Evolutionary conservation across 2,113 vertebrate genomes (phyloP).

Genomic region (Misgurnus mizolepis): DNA sequence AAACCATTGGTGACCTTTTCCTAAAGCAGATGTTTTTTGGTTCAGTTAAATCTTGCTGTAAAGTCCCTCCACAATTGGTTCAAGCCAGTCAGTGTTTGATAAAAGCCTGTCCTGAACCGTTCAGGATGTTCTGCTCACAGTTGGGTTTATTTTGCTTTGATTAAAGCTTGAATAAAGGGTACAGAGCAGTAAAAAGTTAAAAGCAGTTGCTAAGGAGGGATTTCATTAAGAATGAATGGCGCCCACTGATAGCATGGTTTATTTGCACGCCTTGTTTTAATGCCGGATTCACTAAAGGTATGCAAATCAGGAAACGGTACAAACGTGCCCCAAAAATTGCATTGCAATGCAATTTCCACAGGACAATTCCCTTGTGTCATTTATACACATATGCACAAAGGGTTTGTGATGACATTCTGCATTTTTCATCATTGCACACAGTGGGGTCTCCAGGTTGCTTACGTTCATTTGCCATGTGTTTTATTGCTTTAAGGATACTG

Average conservation of each 20-base stretch:
- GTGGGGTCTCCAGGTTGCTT: too few relatives aligned
- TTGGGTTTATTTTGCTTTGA: background rate
- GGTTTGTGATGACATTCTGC: too few relatives aligned
- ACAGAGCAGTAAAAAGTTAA: constrained; percentile 8
- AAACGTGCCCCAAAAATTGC: too few relatives aligned
- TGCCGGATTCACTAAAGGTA: too few relatives aligned
- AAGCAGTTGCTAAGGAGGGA: background rate
- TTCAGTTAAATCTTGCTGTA: constrained; percentile 1
- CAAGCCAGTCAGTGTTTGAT: constrained; percentile 1
- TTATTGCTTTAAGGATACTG: background rate
- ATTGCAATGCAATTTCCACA: too few relatives aligned
- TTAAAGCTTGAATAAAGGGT: constrained; percentile 5
- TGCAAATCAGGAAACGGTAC: too few relatives aligned
- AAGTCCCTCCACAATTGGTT: constrained; percentile 19
- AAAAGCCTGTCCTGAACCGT: background rate
- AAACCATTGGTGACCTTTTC: constrained; percentile 32
- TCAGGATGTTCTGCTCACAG: background rate
- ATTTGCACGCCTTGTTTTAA: too few relatives aligned
- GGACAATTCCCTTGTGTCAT: too few relatives aligned
- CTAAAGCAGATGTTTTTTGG: constrained; percentile 18
- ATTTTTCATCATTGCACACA: background rate
- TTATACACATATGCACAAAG: too few relatives aligned
- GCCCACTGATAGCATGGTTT: too few relatives aligned
- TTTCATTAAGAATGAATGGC: background rate
- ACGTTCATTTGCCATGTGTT: background rate